Evolutionary conservation across 2,888 invertebrate genomes (phyloP), one percentile per base, ranked within the genome.

Genomic region (Hydriomena furcata): DNA sequence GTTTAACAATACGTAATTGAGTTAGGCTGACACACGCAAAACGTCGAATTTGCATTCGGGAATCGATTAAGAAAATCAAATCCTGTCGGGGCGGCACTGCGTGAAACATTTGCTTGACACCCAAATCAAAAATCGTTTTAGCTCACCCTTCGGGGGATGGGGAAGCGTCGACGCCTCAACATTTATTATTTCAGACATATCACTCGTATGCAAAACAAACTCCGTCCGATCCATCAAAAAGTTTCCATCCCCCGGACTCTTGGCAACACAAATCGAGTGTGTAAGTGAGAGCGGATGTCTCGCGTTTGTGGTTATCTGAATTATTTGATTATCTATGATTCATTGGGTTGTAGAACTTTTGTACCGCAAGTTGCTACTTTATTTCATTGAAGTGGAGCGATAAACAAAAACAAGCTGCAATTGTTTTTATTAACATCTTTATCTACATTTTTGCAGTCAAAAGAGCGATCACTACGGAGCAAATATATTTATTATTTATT

Each of bases 141-240:
- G 82, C 83, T 76, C 84, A 82, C 87, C 88, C 87, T 79, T 75
- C 61, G 66, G 66, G 83, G 76, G 73, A 60, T 70, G 76, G 83
- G 82, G 84, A 81, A 79, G 82, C 84, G 84, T 82, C 87, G 88
- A 85, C 88, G 89, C 90, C 88, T 88, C 87, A 89, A 88, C 89
- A 89, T 90, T 90, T 90, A 90, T 90, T 90, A 90, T 89, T 90
- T 88, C 87, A 90, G 89, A 90, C 89, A 87, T 90, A 90, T 90
- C 90, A 89, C 90, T 89, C 89, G 85, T 89, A 90, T 90, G 90
- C 90, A 90, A 90, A 90, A 88, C 89, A 90, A 89, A 90, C 89
- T 89, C 84, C 73, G 84, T 86, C 88, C 86, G 87, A 90, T 89
- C 90, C 88, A 90, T 90, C 89, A 90, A 84, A 87, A 89, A 89